phyloP scores from a whole-genome alignment of 2,113 vertebrate genomes.

The Spizaetus ornatus region DNA sequence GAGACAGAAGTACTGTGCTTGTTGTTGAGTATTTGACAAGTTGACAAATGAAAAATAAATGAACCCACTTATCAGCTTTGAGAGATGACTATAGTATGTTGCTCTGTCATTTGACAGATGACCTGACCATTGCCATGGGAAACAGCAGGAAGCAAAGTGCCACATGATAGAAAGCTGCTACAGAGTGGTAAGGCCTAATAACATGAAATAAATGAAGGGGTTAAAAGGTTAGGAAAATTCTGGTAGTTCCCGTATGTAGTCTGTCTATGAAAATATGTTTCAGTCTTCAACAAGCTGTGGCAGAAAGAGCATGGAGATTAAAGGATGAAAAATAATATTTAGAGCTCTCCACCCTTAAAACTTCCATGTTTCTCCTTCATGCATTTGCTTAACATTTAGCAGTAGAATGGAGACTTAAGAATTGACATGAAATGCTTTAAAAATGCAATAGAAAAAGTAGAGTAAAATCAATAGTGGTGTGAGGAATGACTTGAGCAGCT shows the following conservation, averaged over 20 bases:
- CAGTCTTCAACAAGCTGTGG: background rate
- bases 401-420: conserved; percentile 55
- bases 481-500: conserved; percentile 76
- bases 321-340: background rate
- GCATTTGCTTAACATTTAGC: conserved; percentile 47
- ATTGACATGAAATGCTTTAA: conserved; percentile 60
- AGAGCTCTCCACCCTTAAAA: background rate
- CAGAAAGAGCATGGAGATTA: background rate
- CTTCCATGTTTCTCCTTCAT: background rate
- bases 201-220: background rate
- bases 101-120: background rate
- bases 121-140: conserved; percentile 18
- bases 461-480: conserved; percentile 82
- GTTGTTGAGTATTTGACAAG: background rate
- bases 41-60: conserved; percentile 26
- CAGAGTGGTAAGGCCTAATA: background rate
- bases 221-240: conserved; percentile 43
- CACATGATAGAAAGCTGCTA: background rate
- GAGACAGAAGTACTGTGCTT: background rate
- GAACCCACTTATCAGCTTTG: background rate
- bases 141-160: conserved; percentile 8
- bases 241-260: background rate
- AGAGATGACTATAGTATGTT: background rate
- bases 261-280: background rate
- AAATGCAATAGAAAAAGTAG: conserved; percentile 60